Evolutionary conservation across 2,888 invertebrate genomes (phyloP).

Genomic region (Platycheirus rosarum): DNA sequence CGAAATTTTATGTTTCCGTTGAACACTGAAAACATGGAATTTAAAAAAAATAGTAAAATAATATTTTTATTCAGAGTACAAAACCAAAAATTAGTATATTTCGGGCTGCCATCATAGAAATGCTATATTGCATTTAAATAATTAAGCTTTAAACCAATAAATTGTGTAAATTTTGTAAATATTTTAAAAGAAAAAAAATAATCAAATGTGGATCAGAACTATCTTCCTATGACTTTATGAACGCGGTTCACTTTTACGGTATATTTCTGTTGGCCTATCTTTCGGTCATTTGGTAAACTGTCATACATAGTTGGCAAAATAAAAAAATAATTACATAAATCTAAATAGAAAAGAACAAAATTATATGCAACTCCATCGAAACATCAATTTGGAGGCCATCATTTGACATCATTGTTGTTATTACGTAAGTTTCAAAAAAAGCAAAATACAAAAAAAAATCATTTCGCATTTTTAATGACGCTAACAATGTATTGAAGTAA

Average conservation of each 20-base stretch:
- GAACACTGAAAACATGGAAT: constrained; percentile 77
- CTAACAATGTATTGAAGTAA: constrained; percentile 28
- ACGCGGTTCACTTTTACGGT: constrained; percentile 39
- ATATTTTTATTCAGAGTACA: constrained; percentile 57
- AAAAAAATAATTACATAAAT: constrained; percentile 7
- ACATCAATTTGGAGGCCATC: constrained; percentile 73
- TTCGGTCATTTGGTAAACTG: constrained; percentile 48
- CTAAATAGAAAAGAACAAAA: constrained; percentile 18
- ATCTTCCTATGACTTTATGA: constrained; percentile 28
- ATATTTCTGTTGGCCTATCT: constrained; percentile 51
- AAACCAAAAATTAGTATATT: constrained; percentile 55
- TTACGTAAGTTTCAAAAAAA: constrained; percentile 69
- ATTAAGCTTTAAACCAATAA: constrained; percentile 42
- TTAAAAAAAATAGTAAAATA: constrained; percentile 28
- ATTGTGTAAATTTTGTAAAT: constrained; percentile 71
- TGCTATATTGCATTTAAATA: constrained; percentile 50
- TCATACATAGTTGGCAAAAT: constrained; percentile 22
- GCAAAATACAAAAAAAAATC: constrained; percentile 29
- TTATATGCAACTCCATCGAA: constrained; percentile 68
- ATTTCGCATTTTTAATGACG: constrained; percentile 32
- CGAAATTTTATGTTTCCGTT: constrained; percentile 82
- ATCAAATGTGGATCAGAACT: constrained; percentile 49
- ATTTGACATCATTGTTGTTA: constrained; percentile 72
- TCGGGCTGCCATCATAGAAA: constrained; percentile 67
- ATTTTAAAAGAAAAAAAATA: constrained; percentile 25